phyloP scores from a whole-genome alignment of 1,140 invertebrate species.

The Drosophila takahashii region DNA sequence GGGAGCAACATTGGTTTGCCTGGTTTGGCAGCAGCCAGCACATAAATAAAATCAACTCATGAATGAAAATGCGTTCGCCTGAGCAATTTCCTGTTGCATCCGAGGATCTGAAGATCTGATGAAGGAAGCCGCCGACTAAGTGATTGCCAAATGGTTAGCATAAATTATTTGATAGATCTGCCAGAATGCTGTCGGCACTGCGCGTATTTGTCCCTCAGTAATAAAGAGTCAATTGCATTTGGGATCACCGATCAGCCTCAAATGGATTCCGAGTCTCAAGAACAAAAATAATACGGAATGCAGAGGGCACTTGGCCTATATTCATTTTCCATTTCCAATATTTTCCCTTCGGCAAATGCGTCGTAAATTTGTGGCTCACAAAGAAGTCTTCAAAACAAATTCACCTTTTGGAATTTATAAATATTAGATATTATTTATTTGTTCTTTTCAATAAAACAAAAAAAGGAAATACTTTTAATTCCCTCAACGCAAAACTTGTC shows the following conservation, averaged over 20 bases:
- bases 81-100: conserved; percentile 72
- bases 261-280: neutral
- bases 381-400: neutral
- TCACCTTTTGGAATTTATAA: neutral
- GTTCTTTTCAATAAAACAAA: neutral
- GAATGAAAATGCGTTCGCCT: conserved; percentile 81
- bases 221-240: conserved; percentile 10
- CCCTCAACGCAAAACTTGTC: conserved; percentile 5
- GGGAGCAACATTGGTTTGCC: neutral
- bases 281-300: neutral
- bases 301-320: neutral
- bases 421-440: neutral
- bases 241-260: neutral
- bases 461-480: too few species aligned
- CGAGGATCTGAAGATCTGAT: neutral
- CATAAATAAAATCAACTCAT: conserved; percentile 81
- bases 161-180: conserved; percentile 61
- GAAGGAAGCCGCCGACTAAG: conserved; percentile 1
- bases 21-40: conserved; percentile 26
- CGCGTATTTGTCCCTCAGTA: conserved; percentile 17
- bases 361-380: neutral
- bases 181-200: conserved; percentile 44
- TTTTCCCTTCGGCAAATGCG: neutral
- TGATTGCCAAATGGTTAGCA: conserved; percentile 60
- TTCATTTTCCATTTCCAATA: neutral